These are phyloP conservation scores for Platygyra sinensis DNA, from an alignment of 64 coral and sea anemone genomes.

Conservation along the genomic window DNA sequence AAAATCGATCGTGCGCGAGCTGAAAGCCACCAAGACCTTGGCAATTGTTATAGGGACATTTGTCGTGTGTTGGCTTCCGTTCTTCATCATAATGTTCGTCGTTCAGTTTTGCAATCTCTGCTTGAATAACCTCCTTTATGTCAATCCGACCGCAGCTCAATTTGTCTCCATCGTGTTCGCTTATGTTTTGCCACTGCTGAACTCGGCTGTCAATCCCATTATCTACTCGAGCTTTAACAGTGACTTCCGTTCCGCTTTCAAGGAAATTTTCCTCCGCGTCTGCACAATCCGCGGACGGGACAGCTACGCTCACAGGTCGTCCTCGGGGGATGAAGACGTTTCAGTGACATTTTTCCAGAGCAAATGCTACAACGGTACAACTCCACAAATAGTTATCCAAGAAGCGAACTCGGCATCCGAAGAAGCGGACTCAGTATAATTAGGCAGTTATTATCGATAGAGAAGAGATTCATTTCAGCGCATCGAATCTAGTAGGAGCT, in stretches of 20 bases:
- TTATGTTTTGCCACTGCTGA: conserved; percentile 83
- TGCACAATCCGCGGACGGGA: conserved; percentile 25
- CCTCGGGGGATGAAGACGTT: conserved; percentile 26
- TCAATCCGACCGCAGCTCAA: conserved; percentile 30
- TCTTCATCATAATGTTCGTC: conserved; percentile 82
- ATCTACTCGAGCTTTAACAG: conserved; percentile 93
- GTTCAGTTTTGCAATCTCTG: conserved; percentile 68
- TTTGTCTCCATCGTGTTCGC: conserved; percentile 63
- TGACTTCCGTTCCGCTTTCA: conserved; percentile 80
- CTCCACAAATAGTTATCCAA: conserved; percentile 77
- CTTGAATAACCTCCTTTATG: conserved; percentile 13
- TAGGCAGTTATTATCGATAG: not conserved
- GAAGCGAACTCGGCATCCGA: conserved; percentile 70
- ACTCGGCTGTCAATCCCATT: conserved; percentile 84
- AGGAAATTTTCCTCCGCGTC: conserved; percentile 77
- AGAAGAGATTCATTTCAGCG: not conserved
- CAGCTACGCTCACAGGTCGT: conserved; percentile 1
- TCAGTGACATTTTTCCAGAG: conserved; percentile 7
- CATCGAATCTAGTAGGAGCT: not conserved
- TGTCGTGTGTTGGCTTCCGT: conserved; percentile 84
- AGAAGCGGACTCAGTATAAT: conserved; percentile 16
- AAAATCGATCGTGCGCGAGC: conserved; percentile 86
- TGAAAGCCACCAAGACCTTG: conserved; percentile 88
- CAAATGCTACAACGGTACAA: conserved; percentile 53
- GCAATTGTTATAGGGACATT: conserved; percentile 90